Conservation (phyloP, 2,797 vertebrate species). For the Huso huso region DNA sequence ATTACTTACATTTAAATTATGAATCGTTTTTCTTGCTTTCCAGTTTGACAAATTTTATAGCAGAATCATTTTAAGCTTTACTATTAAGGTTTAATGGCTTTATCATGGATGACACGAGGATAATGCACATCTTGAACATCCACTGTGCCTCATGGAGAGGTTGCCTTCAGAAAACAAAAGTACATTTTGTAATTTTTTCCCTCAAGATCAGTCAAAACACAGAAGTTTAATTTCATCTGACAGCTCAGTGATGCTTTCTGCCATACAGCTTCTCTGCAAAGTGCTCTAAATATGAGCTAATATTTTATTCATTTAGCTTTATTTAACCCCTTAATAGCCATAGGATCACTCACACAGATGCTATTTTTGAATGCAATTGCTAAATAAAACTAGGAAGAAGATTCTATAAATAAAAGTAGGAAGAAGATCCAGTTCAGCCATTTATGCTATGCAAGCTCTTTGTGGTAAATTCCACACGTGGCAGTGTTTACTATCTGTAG, state of each 20-base stretch:
- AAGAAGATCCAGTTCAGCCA: not conserved
- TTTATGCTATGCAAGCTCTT: not conserved
- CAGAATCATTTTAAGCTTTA: no score
- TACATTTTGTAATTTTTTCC: constrained; percentile 49
- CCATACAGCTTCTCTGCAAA: constrained; percentile 61
- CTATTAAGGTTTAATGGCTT: no score
- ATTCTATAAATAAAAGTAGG: not conserved
- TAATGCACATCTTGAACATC: no score
- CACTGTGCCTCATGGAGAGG: no score
- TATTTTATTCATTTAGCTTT: constrained; percentile 68
- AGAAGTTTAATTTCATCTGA: constrained; percentile 59
- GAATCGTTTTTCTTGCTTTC: no score
- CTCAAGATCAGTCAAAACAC: constrained; percentile 42
- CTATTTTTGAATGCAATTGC: constrained; percentile 2
- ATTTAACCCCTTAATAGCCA: constrained; percentile 54
- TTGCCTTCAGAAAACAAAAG: not conserved
- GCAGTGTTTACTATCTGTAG: no score
- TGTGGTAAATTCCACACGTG: not conserved
- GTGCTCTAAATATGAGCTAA: constrained; percentile 66
- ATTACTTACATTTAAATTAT: no score
- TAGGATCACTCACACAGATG: constrained; percentile 13
- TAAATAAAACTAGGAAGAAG: no score
- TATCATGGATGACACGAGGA: no score
- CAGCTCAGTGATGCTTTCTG: constrained; percentile 63
- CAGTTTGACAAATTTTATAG: no score